A percentile compares a stretch with the other conserved stretches of the same genome.
Evolutionary conservation across 2,113 vertebrate species (phyloP).

Genomic region (Shinisaurus crocodilurus): DNA sequence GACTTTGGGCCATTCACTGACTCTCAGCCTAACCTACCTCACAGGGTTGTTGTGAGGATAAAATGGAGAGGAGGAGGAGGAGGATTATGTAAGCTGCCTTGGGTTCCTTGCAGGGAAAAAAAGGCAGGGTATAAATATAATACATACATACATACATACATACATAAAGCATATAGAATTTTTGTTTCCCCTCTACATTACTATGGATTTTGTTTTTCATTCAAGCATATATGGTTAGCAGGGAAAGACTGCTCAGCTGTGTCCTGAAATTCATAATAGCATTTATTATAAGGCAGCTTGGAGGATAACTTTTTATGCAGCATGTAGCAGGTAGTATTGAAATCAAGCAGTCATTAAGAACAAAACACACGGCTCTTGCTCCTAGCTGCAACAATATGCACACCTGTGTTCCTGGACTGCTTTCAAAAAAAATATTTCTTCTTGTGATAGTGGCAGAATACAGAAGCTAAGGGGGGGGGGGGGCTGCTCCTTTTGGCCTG

Average conservation of each 20-base stretch:
- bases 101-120: too few relatives aligned
- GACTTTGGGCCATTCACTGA: too few relatives aligned
- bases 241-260: not conserved
- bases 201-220: not conserved
- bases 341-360: constrained; percentile 60
- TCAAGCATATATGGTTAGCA: not conserved
- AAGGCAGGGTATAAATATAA: too few relatives aligned
- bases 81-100: too few relatives aligned
- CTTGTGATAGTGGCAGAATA: constrained; percentile 50
- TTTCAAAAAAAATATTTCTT: constrained; percentile 51
- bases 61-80: too few relatives aligned
- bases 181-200: too few relatives aligned
- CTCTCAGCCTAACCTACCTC: too few relatives aligned
- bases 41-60: too few relatives aligned
- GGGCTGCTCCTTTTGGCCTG: constrained; percentile 2
- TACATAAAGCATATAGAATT: not conserved
- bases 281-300: constrained; percentile 25
- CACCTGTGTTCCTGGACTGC: constrained; percentile 44
- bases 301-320: constrained; percentile 22
- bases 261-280: constrained; percentile 22
- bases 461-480: not conserved
- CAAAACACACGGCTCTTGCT: constrained; percentile 29
- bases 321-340: constrained; percentile 13
- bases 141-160: too few relatives aligned
- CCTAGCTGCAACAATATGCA: constrained; percentile 53